Conservation (phyloP, 2,113 vertebrate genomes). For the Eublepharis macularius region DNA sequence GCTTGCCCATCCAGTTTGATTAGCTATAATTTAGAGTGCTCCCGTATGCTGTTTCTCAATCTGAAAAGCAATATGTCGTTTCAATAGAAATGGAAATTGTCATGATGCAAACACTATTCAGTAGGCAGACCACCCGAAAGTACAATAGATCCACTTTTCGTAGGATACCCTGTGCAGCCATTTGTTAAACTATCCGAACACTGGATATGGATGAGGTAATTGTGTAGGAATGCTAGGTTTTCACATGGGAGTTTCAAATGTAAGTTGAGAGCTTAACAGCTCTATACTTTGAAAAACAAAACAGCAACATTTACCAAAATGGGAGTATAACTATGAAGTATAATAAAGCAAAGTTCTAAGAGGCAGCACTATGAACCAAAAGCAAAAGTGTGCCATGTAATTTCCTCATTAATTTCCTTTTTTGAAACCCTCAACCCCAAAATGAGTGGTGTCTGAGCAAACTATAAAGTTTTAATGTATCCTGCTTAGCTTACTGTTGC, state of each 20-base stretch:
- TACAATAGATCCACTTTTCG: conserved; percentile 6
- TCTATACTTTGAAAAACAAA: not conserved
- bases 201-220: conserved; percentile 22
- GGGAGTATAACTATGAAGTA: not conserved
- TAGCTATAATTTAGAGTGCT: not conserved
- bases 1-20: not conserved
- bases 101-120: conserved; percentile 12
- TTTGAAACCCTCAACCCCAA: conserved; percentile 11
- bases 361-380: conserved; percentile 6
- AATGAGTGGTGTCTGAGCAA: conserved; percentile 20
- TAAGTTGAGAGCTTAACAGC: conserved; percentile 23
- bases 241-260: not conserved
- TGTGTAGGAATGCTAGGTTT: conserved; percentile 23
- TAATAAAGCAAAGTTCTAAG: conserved; percentile 7
- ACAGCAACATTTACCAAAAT: conserved; percentile 19
- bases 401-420: conserved; percentile 33
- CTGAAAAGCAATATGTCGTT: conserved; percentile 20
- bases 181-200: conserved; percentile 14
- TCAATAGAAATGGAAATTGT: not conserved
- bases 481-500: not conserved
- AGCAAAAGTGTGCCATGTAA: not conserved
- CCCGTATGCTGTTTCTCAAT: conserved; percentile 9
- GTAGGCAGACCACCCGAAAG: conserved; percentile 4
- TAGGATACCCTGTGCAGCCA: not conserved
- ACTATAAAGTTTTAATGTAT: conserved; percentile 21